Base-by-base conservation (phyloP, 2,113 vertebrate species). In the Telmatochromis sp. region DNA sequence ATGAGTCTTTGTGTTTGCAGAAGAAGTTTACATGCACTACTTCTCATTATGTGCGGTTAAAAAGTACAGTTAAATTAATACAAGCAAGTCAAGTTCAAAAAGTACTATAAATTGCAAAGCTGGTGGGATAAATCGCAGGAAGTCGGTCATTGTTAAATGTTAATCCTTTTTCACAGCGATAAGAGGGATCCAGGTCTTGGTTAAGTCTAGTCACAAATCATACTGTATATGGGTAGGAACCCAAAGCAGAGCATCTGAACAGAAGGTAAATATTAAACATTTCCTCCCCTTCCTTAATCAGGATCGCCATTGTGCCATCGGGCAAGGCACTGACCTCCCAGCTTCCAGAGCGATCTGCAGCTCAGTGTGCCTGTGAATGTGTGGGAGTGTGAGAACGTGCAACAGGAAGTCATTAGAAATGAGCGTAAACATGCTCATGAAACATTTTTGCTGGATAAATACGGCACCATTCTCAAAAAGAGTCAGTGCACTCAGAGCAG, bases 391-490 rank as follows among this genome's bases (percentile, higher is more conserved):
- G 91, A 94, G 95, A 93, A 89, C 58, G 68, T 57, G 57, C 81
- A 78, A 91, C 91, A 94, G 93, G 93, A 95, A 94, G 92, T 94
- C 89, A 79, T 93, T 95, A 93, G 90, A 93, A 90, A 83, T 71
- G 40, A 90, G 87, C 37, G 84, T 92, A 93, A 92, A 94, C 94
- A 94, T 78, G 94, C 68, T 83, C 82, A 81, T 89, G 89, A 90
- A 90, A 88, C 90, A 85, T 93, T 89, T 86, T 87, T 85, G 13
- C 82, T 75, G 89, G 85, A 91, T 90, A 91, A 94, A 93, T 93
- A 80, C 82, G 37, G 82, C 26, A 12, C 54, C 80, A 63, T 91
- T 92, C 85, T 93, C 85, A 89, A 93, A 92, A 91, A 90, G 87
- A 91, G 91, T 58, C 87, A 58, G 60, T 87, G 89, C 80, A 88